Evolutionary conservation across 2,797 vertebrate genomes (phyloP), one percentile per base, ranked within the genome.

Genomic region (Enteromius fasciolatus): DNA sequence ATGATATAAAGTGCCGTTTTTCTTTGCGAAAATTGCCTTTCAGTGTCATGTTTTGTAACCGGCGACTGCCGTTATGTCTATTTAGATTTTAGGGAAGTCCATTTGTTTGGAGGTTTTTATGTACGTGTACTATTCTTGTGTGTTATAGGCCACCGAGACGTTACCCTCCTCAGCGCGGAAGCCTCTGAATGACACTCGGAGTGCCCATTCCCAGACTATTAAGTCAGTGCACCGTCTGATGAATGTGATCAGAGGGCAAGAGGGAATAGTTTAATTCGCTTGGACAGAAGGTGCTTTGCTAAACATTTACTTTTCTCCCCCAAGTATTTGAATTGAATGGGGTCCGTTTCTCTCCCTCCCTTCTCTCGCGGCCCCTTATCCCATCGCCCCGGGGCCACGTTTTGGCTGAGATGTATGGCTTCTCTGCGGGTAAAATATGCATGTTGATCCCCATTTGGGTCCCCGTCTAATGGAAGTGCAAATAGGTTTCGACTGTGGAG

Each of bases 381-480:
- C 90, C 59, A 87, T 90, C 73, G 91, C 94, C 95, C 91, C 86
- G 84, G 90, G 95, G 95, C 91, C 80, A 86, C 39, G 92, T 93
- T 93, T 90, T 95, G 95, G 95, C 96, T 90, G 90, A 92, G 93
- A 94, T 90, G 90, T 92, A 93, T 94, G 93, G 91, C 91, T 94
- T 90, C 94, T 94, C 93, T 89, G 76, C 92, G 92, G 89, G 93
- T 96, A 94, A 95, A 95, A 95, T 95, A 95, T 95, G 95, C 96
- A 94, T 89, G 86, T 86, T 93, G 91, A 87, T 93, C 93, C 91
- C 94, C 93, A 88, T 96, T 93, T 90, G 94, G 92, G 81, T 91
- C 92, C 87, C 91, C 87, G 92, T 92, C 83, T 96, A 94, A 95
- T 94, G 93, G 93, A 92, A 88, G 90, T 92, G 93, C 93, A 96